These are phyloP conservation scores for Brachirus orientalis DNA, from an alignment of 2,113 vertebrate genomes.

Conservation along the genomic window DNA sequence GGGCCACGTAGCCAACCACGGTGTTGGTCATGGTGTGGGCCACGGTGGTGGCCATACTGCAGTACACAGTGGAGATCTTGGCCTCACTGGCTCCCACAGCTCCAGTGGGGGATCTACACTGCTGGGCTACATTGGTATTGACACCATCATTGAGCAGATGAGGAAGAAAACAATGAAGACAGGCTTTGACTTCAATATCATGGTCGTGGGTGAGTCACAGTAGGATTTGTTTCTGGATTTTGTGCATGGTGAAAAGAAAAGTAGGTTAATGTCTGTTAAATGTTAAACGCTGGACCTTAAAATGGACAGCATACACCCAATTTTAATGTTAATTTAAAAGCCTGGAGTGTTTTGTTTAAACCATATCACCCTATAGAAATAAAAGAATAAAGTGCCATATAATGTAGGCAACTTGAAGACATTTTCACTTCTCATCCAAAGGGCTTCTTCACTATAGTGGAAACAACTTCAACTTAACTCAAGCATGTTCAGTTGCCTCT, in stretches of 20 bases:
- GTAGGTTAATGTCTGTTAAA: too few relatives aligned
- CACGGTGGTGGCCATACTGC: conserved; percentile 39
- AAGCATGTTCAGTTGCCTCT: too few relatives aligned
- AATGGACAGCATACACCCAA: too few relatives aligned
- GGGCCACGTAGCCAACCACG: conserved; percentile 28
- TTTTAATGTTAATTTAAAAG: too few relatives aligned
- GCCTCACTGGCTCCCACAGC: conserved; percentile 49
- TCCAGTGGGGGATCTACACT: conserved; percentile 79
- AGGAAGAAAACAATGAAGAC: conserved; percentile 99
- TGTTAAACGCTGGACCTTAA: too few relatives aligned
- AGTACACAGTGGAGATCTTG: conserved; percentile 46
- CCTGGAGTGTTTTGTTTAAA: too few relatives aligned
- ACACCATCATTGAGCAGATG: conserved; percentile 99
- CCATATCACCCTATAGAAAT: too few relatives aligned
- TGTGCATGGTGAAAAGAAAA: not conserved
- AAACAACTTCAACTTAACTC: too few relatives aligned
- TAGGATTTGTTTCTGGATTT: not conserved
- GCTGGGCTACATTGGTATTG: conserved; percentile 95
- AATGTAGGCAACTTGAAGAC: too few relatives aligned
- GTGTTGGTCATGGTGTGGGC: not conserved
- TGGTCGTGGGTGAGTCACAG: conserved; percentile 90
- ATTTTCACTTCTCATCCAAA: too few relatives aligned
- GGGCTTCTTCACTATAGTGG: too few relatives aligned
- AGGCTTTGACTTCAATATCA: conserved; percentile 98
- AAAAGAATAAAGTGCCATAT: too few relatives aligned